These are phyloP conservation scores for Eudyptes chrysolophus DNA, from an alignment of 2,113 vertebrate genomes.

Conservation along the genomic window DNA sequence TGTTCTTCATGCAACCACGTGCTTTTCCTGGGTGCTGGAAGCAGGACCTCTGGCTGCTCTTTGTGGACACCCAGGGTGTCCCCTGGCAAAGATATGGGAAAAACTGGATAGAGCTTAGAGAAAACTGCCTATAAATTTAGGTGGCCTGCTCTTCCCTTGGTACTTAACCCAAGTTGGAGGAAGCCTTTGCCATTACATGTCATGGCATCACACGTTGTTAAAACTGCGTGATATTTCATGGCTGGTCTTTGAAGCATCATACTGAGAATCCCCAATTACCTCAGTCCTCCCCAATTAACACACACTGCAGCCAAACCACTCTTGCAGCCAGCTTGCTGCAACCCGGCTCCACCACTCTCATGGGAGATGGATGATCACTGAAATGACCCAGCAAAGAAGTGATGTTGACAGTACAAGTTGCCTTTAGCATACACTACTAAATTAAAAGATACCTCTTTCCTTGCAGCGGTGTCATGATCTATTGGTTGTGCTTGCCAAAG, in stretches of 20 bases:
- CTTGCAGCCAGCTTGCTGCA: neutral
- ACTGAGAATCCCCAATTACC: too few species aligned
- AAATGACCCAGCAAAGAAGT: neutral
- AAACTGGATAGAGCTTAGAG: neutral
- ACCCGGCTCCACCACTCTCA: neutral
- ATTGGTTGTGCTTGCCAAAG: neutral
- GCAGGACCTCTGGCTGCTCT: neutral
- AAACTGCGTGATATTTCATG: neutral
- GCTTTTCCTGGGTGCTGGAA: neutral
- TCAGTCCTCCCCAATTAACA: neutral
- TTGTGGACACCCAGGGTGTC: too few species aligned
- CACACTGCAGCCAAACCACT: neutral
- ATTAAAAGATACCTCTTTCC: neutral
- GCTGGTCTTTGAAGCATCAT: too few species aligned
- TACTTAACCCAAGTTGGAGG: neutral
- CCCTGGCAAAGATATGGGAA: neutral
- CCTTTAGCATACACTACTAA: neutral
- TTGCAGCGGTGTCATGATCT: neutral
- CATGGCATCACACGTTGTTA: neutral
- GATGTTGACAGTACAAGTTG: neutral
- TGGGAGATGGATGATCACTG: fast-evolving
- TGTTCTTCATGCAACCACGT: neutral
- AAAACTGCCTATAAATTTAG: neutral
- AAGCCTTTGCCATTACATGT: neutral
- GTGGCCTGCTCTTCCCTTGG: neutral